Percentiles rank a stretch among this genome's conserved stretches.
These are phyloP conservation scores for Empis livida DNA, from an alignment of 2,888 invertebrate genomes.

Conservation along the genomic window DNA sequence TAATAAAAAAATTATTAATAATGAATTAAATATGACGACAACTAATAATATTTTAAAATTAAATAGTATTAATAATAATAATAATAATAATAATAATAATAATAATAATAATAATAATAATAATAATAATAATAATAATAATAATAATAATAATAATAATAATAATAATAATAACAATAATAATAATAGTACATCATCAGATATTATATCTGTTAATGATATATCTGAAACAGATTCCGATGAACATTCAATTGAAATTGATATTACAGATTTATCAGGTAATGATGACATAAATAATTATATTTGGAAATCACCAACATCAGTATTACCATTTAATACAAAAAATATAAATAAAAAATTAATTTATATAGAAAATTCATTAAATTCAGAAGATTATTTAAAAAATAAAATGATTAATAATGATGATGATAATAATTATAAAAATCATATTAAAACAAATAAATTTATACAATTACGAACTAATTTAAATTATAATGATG, in stretches of 20 bases:
- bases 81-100: no score
- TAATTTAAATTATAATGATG: no score
- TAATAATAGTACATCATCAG: constrained; percentile 8
- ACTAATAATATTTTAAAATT: constrained; percentile 9
- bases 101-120: no score
- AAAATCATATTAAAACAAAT: background rate
- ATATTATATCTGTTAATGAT: constrained; percentile 14
- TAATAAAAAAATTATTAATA: constrained; percentile 32
- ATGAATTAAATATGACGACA: constrained; percentile 28
- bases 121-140: no score
- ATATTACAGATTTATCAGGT: constrained; percentile 33
- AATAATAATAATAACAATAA: no score
- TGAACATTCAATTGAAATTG: constrained; percentile 37
- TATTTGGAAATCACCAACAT: constrained; percentile 4
- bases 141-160: no score
- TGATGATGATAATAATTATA: background rate
- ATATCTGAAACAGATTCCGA: constrained; percentile 18
- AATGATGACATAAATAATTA: constrained; percentile 21
- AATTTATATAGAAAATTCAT: no score
- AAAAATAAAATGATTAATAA: background rate
- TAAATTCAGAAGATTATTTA: background rate
- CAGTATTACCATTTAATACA: no score
- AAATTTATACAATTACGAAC: background rate
- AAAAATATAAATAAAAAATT: no score
- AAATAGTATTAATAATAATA: no score